Base-by-base conservation (phyloP, 2,797 vertebrate genomes). In the Peromyscus eremicus region DNA sequence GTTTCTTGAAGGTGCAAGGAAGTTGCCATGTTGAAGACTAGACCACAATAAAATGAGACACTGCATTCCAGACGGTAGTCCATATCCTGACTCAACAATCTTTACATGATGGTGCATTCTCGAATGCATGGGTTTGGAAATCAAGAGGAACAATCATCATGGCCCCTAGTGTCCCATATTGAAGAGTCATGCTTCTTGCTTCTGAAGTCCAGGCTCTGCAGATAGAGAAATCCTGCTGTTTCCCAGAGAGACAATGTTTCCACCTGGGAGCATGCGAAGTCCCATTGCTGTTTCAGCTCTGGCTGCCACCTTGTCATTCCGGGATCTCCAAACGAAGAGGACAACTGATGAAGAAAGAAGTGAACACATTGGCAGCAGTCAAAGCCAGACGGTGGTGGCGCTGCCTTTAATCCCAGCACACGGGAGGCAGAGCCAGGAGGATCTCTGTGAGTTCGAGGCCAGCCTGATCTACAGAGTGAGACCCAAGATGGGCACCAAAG, bases 281-380 rank as follows among this genome's bases (percentile, higher is more conserved):
- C 19, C 6, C 40, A 83, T 0, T 89, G 70, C 83, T 49, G 29
- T 55, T 55, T 87, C 62, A 84, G 49, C 25, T 76, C 70, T 81
- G n/a, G 37, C 37, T 93, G 46, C 25, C 10, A 76, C 23, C 5
- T 49, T 16, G 3, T 70, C 77, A 25, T 49, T 85, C 87, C 16
- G 13, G 14, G 37, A 32, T 64, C 29, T 57, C 16, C 57, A 80
- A 52, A 43, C 5, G n/a, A 75, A 90, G 43, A 79, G 40, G 92
- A 88, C 0, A 91, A 46, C 37, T 91, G 52, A 83, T 14, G 5
- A 87, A 27, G 62, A 92, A 94, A 90, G 89, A 91, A 52, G 43
- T 49, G 32, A 60, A 43, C 16, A 75, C 2, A 68, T 9, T 87
- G 62, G 17, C 6, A 85, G 68, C 29, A 84, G 17, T 62, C 46